Evolutionary conservation across 2,888 invertebrate genomes (phyloP).

Genomic region (Apomyelois bistriatella): DNA sequence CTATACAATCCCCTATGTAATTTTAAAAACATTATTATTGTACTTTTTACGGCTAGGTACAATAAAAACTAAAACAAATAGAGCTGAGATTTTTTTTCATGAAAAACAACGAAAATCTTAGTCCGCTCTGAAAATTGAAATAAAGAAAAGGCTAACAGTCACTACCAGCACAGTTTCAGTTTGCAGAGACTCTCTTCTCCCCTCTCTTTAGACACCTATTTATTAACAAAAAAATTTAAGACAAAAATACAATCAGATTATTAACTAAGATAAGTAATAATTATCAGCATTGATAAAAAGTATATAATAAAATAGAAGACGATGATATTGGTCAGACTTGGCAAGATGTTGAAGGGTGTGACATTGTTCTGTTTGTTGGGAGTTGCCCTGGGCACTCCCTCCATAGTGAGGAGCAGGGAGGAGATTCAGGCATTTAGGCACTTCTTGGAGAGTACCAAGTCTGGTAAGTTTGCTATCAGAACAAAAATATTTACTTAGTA

Average conservation of each 20-base stretch:
- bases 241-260: not conserved
- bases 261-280: not conserved
- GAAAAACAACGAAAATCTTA: too few relatives aligned
- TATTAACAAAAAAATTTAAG: too few relatives aligned
- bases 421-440: constrained; percentile 56
- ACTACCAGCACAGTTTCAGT: too few relatives aligned
- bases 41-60: too few relatives aligned
- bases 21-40: too few relatives aligned
- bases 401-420: constrained; percentile 44
- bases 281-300: not conserved
- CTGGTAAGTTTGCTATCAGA: constrained; percentile 34
- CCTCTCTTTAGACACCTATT: too few relatives aligned
- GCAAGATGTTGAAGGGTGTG: constrained; percentile 41
- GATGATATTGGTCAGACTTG: constrained; percentile 4
- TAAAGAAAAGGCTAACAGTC: too few relatives aligned
- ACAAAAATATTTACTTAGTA: not conserved
- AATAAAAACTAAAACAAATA: too few relatives aligned
- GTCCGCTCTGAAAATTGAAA: too few relatives aligned
- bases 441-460: constrained; percentile 53
- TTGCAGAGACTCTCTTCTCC: too few relatives aligned
- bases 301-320: constrained; percentile 1
- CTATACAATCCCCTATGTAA: too few relatives aligned
- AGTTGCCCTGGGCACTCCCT: constrained; percentile 41
- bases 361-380: constrained; percentile 37
- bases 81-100: too few relatives aligned